A percentile compares a stretch with the other conserved stretches of the same genome.
phyloP scores from a whole-genome alignment of 2,113 vertebrate species.

The Pygoscelis adeliae region DNA sequence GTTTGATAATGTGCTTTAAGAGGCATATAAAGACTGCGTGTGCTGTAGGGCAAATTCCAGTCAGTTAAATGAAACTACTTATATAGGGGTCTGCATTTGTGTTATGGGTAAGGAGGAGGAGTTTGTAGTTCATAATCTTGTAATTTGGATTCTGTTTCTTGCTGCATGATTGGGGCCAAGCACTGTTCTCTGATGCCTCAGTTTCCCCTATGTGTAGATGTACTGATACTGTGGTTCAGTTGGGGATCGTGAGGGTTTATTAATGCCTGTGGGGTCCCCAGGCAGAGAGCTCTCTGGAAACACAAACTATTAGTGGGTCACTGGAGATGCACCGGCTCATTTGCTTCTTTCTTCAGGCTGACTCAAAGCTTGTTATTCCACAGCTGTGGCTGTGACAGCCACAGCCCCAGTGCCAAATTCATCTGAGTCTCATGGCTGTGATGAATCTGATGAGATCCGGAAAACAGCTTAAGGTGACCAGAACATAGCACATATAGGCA shows the following conservation, averaged over 20 bases:
- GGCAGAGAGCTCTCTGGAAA: neutral
- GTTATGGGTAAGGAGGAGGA: neutral
- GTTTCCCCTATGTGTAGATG: neutral
- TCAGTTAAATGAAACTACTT: neutral
- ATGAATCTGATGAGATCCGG: neutral
- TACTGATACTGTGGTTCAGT: neutral
- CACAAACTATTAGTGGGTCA: neutral
- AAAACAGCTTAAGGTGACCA: neutral
- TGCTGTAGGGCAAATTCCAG: neutral
- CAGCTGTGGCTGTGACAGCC: constrained; percentile 15
- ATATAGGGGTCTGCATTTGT: neutral
- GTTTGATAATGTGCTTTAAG: neutral
- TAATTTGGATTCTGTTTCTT: neutral
- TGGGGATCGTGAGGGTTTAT: neutral
- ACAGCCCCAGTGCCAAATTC: neutral
- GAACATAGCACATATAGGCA: neutral
- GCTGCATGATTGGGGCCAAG: neutral
- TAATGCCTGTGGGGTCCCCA: neutral
- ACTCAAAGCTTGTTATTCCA: constrained; percentile 9
- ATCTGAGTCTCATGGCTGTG: neutral
- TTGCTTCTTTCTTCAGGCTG: neutral
- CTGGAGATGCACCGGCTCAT: neutral
- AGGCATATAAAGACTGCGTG: accelerated
- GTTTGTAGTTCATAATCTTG: neutral
- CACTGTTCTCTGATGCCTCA: neutral